Conservation (phyloP, 2,888 invertebrate species). For the Cordilura impudica region DNA sequence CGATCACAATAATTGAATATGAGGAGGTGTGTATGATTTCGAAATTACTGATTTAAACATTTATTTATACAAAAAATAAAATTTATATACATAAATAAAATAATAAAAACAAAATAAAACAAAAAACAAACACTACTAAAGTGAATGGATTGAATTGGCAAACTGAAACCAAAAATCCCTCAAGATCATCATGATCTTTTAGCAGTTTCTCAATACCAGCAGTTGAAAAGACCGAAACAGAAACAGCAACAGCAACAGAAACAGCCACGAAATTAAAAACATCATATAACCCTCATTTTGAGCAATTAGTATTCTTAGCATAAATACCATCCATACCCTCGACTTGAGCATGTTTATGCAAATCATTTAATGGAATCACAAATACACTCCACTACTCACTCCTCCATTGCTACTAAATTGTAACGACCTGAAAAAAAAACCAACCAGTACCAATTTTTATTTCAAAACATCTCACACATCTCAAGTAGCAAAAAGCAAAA, state of each 20-base stretch:
- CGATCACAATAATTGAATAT: constrained; percentile 49
- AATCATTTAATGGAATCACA: constrained; percentile 57
- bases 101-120: no score
- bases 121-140: no score
- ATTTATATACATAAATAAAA: no score
- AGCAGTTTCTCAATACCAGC: constrained; percentile 54
- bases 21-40: constrained; percentile 47
- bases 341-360: constrained; percentile 52
- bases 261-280: no score
- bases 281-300: constrained; percentile 54
- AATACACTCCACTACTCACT: constrained; percentile 23
- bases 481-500: constrained; percentile 11
- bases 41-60: constrained; percentile 41
- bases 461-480: constrained; percentile 32
- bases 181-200: constrained; percentile 61
- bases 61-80: no score
- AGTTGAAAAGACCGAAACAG: neutral
- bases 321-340: constrained; percentile 45
- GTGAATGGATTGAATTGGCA: constrained; percentile 33
- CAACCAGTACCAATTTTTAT: constrained; percentile 47
- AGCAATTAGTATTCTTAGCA: constrained; percentile 60
- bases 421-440: constrained; percentile 52
- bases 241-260: constrained; percentile 1
- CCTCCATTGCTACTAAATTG: constrained; percentile 55
- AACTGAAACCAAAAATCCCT: constrained; percentile 10